phyloP scores from a whole-genome alignment of 2,888 invertebrate genomes.

The Lasius platythorax region DNA sequence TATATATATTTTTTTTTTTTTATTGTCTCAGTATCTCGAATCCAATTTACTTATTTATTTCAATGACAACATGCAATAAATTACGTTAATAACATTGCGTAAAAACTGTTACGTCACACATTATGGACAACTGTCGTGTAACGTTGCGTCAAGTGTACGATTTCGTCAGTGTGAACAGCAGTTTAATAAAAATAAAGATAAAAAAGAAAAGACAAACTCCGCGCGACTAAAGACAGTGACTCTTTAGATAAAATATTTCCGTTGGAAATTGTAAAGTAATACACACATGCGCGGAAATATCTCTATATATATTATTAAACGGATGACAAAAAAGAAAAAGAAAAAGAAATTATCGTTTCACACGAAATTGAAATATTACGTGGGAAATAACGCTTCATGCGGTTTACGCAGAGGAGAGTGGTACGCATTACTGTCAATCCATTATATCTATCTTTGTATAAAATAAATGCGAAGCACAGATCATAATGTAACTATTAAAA shows the following conservation, averaged over 20 bases:
- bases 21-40: not conserved
- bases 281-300: conserved; percentile 67
- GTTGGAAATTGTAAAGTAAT: conserved; percentile 70
- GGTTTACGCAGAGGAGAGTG: conserved; percentile 48
- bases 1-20: not conserved
- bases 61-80: not conserved
- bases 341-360: conserved; percentile 66
- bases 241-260: conserved; percentile 60
- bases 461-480: conserved; percentile 80
- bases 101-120: conserved; percentile 4
- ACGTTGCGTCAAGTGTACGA: conserved; percentile 15
- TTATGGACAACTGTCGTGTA: not conserved
- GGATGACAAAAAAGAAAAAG: conserved; percentile 38
- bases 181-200: conserved; percentile 33
- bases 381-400: conserved; percentile 60
- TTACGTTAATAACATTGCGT: not conserved
- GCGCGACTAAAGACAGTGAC: conserved; percentile 4
- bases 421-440: conserved; percentile 78
- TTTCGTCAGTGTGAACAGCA: conserved; percentile 35
- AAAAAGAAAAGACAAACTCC: conserved; percentile 18
- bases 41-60: conserved; percentile 8
- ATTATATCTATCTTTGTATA: conserved; percentile 83
- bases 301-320: conserved; percentile 75
- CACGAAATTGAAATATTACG: conserved; percentile 70
- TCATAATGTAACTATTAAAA: conserved; percentile 82